Conservation (phyloP, 2,888 invertebrate genomes). For the Xylota segnis region DNA sequence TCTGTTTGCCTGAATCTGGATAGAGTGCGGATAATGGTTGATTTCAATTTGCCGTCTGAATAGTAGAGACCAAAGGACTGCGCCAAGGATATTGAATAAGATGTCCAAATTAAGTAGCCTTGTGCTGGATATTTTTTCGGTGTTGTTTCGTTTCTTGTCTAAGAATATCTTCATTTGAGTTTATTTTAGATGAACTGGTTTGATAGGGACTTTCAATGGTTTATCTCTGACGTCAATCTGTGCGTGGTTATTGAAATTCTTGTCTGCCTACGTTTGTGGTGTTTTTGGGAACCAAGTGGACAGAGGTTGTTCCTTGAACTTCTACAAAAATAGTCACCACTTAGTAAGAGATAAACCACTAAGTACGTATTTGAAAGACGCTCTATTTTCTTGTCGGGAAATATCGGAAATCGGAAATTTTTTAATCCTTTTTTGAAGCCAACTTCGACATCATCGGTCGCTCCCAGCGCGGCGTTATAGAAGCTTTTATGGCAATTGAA, state of each 20-base stretch:
- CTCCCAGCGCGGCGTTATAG: too few relatives aligned
- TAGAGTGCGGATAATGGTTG: constrained; percentile 59
- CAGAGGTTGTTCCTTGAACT: background rate
- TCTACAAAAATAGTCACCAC: too few relatives aligned
- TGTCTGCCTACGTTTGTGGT: background rate
- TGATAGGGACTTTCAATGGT: constrained; percentile 12
- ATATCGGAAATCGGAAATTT: too few relatives aligned
- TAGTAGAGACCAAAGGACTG: constrained; percentile 36
- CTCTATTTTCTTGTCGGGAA: too few relatives aligned
- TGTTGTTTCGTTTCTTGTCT: constrained; percentile 15
- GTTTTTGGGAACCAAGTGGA: background rate
- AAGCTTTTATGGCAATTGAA: too few relatives aligned
- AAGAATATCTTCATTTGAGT: constrained; percentile 1
- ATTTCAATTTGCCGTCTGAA: constrained; percentile 67
- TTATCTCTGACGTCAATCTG: background rate
- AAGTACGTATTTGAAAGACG: too few relatives aligned
- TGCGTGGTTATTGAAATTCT: constrained; percentile 12
- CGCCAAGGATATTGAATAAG: constrained; percentile 59
- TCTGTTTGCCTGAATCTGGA: constrained; percentile 46
- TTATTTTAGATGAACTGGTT: constrained; percentile 10
- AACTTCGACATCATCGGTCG: too few relatives aligned
- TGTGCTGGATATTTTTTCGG: constrained; percentile 20
- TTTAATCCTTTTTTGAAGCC: too few relatives aligned
- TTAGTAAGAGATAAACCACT: too few relatives aligned
- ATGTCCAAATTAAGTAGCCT: constrained; percentile 60